Conservation (phyloP, 2,797 vertebrate genomes). For the Neosalanx taihuensis region DNA sequence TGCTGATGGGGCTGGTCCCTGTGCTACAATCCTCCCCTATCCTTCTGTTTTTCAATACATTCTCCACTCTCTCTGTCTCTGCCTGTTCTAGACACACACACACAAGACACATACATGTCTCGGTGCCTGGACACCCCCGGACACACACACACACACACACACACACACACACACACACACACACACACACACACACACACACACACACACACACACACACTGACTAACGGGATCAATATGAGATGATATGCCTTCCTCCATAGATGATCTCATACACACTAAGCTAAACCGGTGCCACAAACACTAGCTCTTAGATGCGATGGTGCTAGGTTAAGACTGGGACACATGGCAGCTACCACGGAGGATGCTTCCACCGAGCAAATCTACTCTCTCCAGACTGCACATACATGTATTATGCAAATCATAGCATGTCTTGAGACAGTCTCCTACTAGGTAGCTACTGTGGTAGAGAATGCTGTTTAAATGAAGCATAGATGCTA, state of each 20-base stretch:
- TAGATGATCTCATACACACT: neutral
- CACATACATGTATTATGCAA: no score
- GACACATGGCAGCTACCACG: no score
- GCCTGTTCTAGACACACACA: neutral
- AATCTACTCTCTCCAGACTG: no score
- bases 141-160: slow-evolving; percentile 3
- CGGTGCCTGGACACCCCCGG: neutral
- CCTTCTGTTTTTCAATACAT: slow-evolving; percentile 4
- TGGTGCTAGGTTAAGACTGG: no score
- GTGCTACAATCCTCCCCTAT: slow-evolving; percentile 7
- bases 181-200: neutral
- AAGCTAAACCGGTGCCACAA: no score
- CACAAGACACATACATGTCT: neutral
- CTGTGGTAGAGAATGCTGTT: neutral
- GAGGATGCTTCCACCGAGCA: no score
- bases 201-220: neutral
- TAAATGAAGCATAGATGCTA: no score
- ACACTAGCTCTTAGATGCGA: no score
- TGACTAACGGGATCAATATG: neutral
- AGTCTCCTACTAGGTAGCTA: neutral
- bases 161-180: slow-evolving; percentile 3
- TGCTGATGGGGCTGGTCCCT: slow-evolving; percentile 24
- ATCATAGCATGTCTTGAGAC: neutral
- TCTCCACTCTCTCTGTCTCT: slow-evolving; percentile 16
- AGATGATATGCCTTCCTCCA: neutral